Evolutionary conservation across 2,797 vertebrate genomes (phyloP), one percentile per base, ranked within the genome.

Genomic region (Pseudotriccus pelzelni): DNA sequence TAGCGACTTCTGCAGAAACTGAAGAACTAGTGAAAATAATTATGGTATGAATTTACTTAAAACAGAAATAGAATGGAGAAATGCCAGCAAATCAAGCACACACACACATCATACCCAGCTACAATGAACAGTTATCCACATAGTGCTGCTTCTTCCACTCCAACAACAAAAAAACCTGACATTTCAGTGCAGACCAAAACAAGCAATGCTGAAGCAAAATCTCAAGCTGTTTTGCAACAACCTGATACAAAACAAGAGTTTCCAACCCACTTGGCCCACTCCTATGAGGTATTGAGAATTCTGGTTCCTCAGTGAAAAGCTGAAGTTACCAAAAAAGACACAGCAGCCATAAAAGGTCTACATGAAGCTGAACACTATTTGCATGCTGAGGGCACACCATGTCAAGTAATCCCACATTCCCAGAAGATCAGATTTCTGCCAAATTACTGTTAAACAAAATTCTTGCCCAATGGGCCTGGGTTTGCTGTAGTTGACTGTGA

Each of bases 1-100:
- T 64, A 99, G 86, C 10, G 97, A 97, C 84, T 97, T 98, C 81
- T 98, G 97, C 81, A 99, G 97, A 91, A 99, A 99, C 91, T 97
- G 97, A 96, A 99, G 97, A 78, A 99, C 99, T 99, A 96, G 76
- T 95, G 80, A 93, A 82, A 96, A 92, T 67, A 97, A 94, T 86
- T 78, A 90, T 1, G 8, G 49, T 67, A 77, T 60, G 7, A 56
- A 83, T 74, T 90, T 58, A 90, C 47, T 94, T 84, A 25, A 27
- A 78, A 75, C 50, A 89, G 7, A 93, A 95, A 72, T 1, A 39
- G 62, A 80, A 91, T 19, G 78, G 39, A 43, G 62, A 37, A 59
- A 47, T 22, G 50, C 39, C 74, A 92, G 62, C 15, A 84, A 87
- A 92, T 36, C 39, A 66, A 83, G 50, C 32, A 56, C 28, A 44